Evolutionary conservation across 2,113 vertebrate species (phyloP), one percentile per base, ranked within the genome.

Genomic region (Vombatus ursinus): DNA sequence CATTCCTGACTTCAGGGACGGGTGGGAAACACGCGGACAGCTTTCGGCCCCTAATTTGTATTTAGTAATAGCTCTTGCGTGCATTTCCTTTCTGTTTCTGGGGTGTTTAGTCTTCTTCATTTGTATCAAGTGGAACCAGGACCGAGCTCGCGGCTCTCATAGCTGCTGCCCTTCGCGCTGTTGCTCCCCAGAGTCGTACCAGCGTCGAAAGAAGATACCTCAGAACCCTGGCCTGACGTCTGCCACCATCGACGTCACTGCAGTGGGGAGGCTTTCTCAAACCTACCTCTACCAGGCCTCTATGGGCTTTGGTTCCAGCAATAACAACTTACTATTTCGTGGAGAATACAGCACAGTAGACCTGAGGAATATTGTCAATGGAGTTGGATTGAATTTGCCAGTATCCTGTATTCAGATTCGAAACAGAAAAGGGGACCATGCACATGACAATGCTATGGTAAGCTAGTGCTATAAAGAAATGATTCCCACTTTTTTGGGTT

Each of bases 31-130:
- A 2, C 97, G 96, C 0, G 98, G 98, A 0, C 97, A 98, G 9
- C 98, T 99, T 96, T 99, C 98, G 0, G 61, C 97, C 89, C 97
- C 97, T 3, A 99, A 99, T 95, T 96, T 99, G 90, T 99, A 99
- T 94, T 96, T 99, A 97, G 98, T 99, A 1, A 96, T 98, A 94
- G 98, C 98, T 28, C 98, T 99, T 1, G 98, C 98, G 53, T 98
- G 98, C 0, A 97, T 99, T 98, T 99, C 99, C 5, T 97, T 97
- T 93, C 98, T 99, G 96, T 99, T 99, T 44, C 97, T 98, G 0
- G 96, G 44, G 0, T 99, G 98, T 77, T 61, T 98, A 2, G 93
- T 99, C 96, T 98, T 98, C 51, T 98, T 98, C 0, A 91, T 97
- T 11, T 0, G 95, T 5, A 0, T 92, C 53, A 97, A 97, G 37